A percentile compares a stretch with the other conserved stretches of the same genome.
phyloP scores from a whole-genome alignment of 2,797 vertebrate genomes.

The Hirundo rustica region DNA sequence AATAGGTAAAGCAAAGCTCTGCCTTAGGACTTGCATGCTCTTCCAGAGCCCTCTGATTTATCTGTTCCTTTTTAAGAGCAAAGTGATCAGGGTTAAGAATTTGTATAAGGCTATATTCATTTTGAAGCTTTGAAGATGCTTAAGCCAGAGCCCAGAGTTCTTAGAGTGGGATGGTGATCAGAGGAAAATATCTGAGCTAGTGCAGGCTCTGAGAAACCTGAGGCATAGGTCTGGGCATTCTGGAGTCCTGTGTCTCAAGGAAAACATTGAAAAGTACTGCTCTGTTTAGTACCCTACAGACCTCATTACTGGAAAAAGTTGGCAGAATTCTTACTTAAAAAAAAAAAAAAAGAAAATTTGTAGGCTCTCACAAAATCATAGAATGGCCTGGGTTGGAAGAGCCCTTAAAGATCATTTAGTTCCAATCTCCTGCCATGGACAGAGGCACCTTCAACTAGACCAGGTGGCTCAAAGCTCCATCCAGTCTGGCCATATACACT shows the following conservation, averaged over 20 bases:
- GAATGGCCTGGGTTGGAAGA: neutral
- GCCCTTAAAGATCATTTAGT: neutral
- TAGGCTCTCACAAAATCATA: neutral
- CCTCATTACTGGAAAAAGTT: neutral
- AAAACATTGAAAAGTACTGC: neutral
- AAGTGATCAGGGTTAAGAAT: neutral
- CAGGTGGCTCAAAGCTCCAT: neutral
- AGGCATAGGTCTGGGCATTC: neutral
- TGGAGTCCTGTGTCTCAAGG: neutral
- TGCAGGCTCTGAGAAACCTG: neutral
- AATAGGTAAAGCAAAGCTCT: neutral
- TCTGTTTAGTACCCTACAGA: neutral
- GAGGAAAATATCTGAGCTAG: neutral
- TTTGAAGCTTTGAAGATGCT: neutral
- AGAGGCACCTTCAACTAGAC: neutral
- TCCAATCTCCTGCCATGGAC: neutral
- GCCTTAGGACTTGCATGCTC: neutral
- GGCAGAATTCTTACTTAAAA: neutral
- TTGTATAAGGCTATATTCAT: neutral
- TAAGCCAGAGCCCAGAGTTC: neutral
- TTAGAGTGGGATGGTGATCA: neutral
- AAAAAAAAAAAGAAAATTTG: no score
- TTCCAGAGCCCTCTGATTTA: neutral
- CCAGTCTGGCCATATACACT: neutral
- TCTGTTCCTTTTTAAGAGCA: neutral